phyloP scores from a whole-genome alignment of 2,888 invertebrate species.

The Rhagonycha fulva region DNA sequence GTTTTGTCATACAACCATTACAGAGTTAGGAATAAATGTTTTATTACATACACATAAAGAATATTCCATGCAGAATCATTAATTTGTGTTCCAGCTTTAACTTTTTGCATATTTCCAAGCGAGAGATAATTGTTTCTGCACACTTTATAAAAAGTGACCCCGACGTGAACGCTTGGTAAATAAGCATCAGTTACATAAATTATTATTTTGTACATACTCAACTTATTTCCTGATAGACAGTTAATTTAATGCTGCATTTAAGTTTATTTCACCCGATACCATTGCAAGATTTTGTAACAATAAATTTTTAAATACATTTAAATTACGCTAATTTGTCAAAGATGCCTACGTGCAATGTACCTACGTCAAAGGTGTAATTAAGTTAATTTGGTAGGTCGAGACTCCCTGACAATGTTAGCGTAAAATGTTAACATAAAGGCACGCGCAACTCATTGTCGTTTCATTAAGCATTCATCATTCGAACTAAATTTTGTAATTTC shows the following conservation, averaged over 20 bases:
- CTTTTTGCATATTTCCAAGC: background rate
- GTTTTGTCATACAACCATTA: background rate
- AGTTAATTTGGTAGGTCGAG: background rate
- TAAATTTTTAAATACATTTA: background rate
- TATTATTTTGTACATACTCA: background rate
- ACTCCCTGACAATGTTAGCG: background rate
- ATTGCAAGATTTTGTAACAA: background rate
- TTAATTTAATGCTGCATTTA: slow-evolving; percentile 25
- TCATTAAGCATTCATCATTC: background rate
- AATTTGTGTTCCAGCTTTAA: background rate
- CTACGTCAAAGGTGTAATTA: background rate
- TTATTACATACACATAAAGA: background rate
- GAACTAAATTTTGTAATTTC: background rate
- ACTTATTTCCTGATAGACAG: slow-evolving; percentile 18
- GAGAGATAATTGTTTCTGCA: background rate
- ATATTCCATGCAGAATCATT: background rate
- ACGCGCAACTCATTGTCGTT: background rate
- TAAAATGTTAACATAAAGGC: background rate
- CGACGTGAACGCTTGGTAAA: slow-evolving; percentile 8
- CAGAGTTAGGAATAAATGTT: background rate
- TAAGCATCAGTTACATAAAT: slow-evolving; percentile 13
- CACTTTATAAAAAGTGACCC: slow-evolving; percentile 9
- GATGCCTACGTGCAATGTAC: background rate
- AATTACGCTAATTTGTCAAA: background rate
- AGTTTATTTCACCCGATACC: slow-evolving; percentile 19